Evolutionary conservation across 1,140 invertebrate genomes (phyloP), one percentile per base, ranked within the genome.

Genomic region (Drosophila sp.): DNA sequence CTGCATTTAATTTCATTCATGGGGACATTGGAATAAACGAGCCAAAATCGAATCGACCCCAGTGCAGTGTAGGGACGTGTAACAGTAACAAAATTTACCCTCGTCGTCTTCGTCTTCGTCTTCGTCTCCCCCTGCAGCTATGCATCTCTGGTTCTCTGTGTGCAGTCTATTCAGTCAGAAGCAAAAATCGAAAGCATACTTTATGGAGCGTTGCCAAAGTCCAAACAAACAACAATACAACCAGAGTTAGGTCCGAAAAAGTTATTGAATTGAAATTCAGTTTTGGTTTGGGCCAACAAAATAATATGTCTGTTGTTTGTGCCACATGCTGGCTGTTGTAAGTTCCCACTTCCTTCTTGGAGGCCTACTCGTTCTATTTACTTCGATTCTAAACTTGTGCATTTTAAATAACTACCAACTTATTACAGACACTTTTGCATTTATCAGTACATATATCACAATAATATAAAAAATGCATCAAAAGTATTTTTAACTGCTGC

Each of bases 1-100:
- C 59, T 78, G 75, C 64, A 64, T 75, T 75, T 82, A 78, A 81
- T 81, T 81, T 81, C 61, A 54, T 66, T 81, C 76, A 65, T 58
- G 25, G 51, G 11, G 54, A 69, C 70, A 73, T 34, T 65, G 54
- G 25, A 65, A 25, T 54, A 61, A 65, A 58, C 48, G 36, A 57
- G 27, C 54, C 45, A 63, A 70, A 82, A 74, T 81, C 79, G 76
- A 65, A 81, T 62, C 53, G 48, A 61, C 57, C 72, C 76, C 21
- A 43, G 18, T 25, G 34, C 21, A 43, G 18, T 25, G 34, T 41
- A 53, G 32, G 53, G 13, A 54, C 36, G 38, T 64, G 61, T 46
- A 71, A 66, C 62, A 41, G 45, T 29, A 41, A 41, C 43, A 58
- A 50, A 40, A 9, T 34, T 27, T 3, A 8, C 50, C 38, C 18